A percentile compares a stretch with the other conserved stretches of the same genome.
These are phyloP conservation scores for Daubentonia madagascariensis DNA, from an alignment of 2,113 vertebrate genomes.

Conservation along the genomic window DNA sequence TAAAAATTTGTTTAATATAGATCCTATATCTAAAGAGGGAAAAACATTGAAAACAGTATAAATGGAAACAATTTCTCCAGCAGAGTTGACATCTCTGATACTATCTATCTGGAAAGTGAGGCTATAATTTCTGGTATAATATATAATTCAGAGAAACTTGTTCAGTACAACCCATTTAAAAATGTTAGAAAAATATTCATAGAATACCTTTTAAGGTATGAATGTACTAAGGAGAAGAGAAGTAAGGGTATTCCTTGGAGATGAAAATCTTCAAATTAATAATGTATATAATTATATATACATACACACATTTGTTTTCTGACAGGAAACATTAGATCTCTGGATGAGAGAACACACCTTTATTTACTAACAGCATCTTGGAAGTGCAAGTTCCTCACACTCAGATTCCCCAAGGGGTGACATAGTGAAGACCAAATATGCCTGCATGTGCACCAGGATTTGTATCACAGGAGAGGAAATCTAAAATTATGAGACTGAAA, in stretches of 20 bases:
- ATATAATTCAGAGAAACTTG: background rate
- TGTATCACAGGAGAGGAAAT: background rate
- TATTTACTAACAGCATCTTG: background rate
- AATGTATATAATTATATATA: background rate
- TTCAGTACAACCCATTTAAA: background rate
- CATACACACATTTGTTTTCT: background rate
- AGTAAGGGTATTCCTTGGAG: background rate
- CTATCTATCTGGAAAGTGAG: background rate
- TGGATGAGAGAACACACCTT: background rate
- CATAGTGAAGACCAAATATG: background rate
- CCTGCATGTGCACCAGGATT: background rate
- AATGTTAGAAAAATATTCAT: background rate
- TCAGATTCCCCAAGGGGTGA: fast-evolving
- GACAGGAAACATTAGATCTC: background rate
- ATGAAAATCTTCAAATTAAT: background rate
- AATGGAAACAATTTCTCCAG: background rate
- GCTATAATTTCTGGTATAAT: background rate
- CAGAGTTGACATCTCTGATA: background rate
- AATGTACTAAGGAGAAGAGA: fast-evolving
- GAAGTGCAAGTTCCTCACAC: background rate
- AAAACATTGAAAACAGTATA: background rate
- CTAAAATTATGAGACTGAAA: background rate
- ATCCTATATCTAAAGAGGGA: background rate
- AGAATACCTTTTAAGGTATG: background rate
- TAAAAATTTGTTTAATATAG: background rate